A percentile compares a stretch with the other conserved stretches of the same genome.
Conservation (phyloP, 2,797 vertebrate genomes). For the Anomalospiza imberbis region DNA sequence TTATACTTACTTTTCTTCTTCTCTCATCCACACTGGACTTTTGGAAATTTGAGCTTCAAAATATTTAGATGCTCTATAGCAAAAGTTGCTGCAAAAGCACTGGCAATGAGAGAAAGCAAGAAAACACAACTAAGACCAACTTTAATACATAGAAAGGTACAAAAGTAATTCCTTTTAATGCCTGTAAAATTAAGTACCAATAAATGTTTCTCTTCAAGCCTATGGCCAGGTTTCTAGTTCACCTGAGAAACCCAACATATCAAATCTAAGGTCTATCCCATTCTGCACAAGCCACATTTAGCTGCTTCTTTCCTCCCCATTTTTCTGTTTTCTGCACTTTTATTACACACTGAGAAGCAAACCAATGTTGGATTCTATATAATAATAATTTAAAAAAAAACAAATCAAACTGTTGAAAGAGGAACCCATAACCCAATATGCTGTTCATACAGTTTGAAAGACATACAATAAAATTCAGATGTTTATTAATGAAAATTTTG, state of each 20-base stretch:
- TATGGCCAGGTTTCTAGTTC: background rate
- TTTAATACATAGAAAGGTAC: background rate
- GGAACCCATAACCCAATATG: background rate
- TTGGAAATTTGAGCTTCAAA: conserved; percentile 89
- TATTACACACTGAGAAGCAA: background rate
- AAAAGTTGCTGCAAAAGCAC: conserved; percentile 95
- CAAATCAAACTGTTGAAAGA: background rate
- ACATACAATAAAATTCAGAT: background rate
- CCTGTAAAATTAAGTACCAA: background rate
- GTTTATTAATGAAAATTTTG: background rate
- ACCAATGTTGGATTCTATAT: background rate
- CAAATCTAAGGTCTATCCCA: background rate
- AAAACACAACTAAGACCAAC: background rate
- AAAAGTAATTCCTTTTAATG: background rate
- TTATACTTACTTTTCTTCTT: conserved; percentile 84
- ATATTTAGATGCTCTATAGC: conserved; percentile 92
- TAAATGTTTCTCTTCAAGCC: background rate
- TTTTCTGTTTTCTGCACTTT: background rate
- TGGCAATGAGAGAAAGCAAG: conserved; percentile 57
- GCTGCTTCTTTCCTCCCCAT: background rate
- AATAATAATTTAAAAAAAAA: background rate
- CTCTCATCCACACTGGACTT: conserved; percentile 89
- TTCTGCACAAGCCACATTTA: background rate
- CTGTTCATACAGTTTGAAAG: background rate
- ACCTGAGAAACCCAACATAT: background rate